These are phyloP conservation scores for Hypotaenidia okinawae DNA, from an alignment of 2,797 vertebrate genomes.

Conservation along the genomic window DNA sequence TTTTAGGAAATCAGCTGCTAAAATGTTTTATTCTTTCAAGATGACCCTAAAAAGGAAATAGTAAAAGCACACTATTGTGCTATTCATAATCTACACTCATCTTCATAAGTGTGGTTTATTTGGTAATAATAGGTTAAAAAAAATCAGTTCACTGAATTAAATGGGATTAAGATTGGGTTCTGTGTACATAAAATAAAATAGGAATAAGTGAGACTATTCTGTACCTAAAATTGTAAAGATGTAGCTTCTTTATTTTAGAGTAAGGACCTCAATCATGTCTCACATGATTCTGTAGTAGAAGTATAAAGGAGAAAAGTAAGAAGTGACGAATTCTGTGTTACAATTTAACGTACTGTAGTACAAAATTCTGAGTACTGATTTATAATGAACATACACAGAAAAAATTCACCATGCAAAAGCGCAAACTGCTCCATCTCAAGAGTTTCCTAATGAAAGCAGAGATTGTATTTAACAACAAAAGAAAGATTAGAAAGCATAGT, in stretches of 20 bases:
- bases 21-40: background rate
- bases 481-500: slow-evolving; percentile 47
- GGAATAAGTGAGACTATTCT: background rate
- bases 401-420: background rate
- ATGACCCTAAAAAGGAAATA: background rate
- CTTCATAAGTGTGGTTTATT: background rate
- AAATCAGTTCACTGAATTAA: background rate
- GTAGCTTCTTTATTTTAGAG: background rate
- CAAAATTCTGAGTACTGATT: background rate
- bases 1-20: background rate
- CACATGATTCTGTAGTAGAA: background rate
- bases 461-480: slow-evolving; percentile 42
- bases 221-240: background rate
- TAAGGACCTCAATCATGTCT: background rate
- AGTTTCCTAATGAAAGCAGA: slow-evolving; percentile 34
- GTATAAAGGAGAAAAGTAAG: background rate
- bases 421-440: slow-evolving; percentile 16
- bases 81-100: background rate
- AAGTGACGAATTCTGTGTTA: background rate
- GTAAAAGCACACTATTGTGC: background rate
- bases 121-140: background rate
- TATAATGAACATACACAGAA: background rate
- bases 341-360: background rate
- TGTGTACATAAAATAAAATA: background rate
- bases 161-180: background rate